Base-by-base conservation (phyloP, 2,888 invertebrate genomes). In the Volucella inflata region DNA sequence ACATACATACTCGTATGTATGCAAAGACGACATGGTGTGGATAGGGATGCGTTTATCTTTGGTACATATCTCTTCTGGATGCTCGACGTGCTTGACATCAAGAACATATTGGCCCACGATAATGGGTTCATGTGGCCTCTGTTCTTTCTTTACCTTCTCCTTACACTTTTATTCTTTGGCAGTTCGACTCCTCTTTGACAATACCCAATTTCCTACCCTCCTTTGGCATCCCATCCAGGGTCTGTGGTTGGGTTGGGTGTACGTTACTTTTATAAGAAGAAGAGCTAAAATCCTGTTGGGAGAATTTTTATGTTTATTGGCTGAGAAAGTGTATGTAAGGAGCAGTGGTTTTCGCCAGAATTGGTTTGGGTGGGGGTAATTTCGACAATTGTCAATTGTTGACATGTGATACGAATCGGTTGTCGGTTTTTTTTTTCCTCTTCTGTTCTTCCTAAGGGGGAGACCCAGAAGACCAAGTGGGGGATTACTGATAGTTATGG, bases 41-140 rank as follows among this genome's bases (percentile, higher is more conserved):
- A 4, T 40, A 53, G 70, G 65, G 72, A 85, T 77, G 80, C 76
- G 85, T 72, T 85, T 85, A 85, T 85, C 85, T 76, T 48, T 70
- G 57, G 85, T 30, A 77, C 81, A 85, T 76, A 85, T 51, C 80
- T 85, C 85, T 85, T 81, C 81, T 68, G 81, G 81, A 85, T 85
- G 81, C 85, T 81, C 76, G 85, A 77, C 85, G 81, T 85, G 81
- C 81, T 85, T 85, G 85, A 85, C 85, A 85, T 85, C 85, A 76
- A 68, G 76, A 85, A 85, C 85, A 85, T 85, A 85, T 85, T 85
- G 85, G 80, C 85, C 85, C 85, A 77, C 76, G 81, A 85, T 85
- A 85, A 85, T 85, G 76, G 81, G 85, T 81, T 85, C 85, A 85
- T 77, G 85, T 81, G 85, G 84, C 81, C 85, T 85, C 77, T 76